A percentile compares a stretch with the other conserved stretches of the same genome.
These are phyloP conservation scores for Eubasilissa splendida DNA, from an alignment of 2,888 invertebrate species.

Conservation along the genomic window DNA sequence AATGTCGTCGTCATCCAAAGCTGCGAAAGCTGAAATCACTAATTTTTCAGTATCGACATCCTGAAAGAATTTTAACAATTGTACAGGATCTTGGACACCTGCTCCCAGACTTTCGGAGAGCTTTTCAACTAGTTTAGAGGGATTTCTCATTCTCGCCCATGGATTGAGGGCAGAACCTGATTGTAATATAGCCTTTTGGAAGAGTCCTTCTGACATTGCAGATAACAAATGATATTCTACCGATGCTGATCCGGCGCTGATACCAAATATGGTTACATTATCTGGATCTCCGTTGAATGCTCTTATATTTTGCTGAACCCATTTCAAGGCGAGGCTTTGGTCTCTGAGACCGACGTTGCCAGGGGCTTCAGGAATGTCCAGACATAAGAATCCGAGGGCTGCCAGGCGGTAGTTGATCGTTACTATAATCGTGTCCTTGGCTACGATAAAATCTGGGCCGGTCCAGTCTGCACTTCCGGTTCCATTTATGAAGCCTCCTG, in stretches of 20 bases:
- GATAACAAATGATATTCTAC: conserved; percentile 68
- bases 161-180: conserved; percentile 68
- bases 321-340: conserved; percentile 68
- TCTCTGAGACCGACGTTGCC: conserved; percentile 71
- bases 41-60: conserved; percentile 35
- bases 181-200: conserved; percentile 67
- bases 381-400: conserved; percentile 68
- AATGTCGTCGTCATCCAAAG: conserved; percentile 9
- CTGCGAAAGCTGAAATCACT: background rate
- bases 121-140: conserved; percentile 62
- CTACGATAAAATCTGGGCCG: conserved; percentile 69
- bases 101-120: conserved; percentile 66
- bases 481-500: conserved; percentile 70
- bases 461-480: conserved; percentile 66
- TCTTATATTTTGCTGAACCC: conserved; percentile 67
- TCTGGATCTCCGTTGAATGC: conserved; percentile 67
- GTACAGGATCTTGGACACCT: conserved; percentile 63
- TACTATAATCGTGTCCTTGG: conserved; percentile 67
- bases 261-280: conserved; percentile 69
- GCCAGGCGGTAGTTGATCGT: conserved; percentile 71
- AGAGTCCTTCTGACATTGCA: conserved; percentile 67
- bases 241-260: conserved; percentile 68
- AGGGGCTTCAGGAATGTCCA: conserved; percentile 67
- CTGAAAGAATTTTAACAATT: conserved; percentile 62
- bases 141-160: conserved; percentile 66